Evolutionary conservation across 1,140 invertebrate species (phyloP).

Genomic region (Lerema accius): DNA sequence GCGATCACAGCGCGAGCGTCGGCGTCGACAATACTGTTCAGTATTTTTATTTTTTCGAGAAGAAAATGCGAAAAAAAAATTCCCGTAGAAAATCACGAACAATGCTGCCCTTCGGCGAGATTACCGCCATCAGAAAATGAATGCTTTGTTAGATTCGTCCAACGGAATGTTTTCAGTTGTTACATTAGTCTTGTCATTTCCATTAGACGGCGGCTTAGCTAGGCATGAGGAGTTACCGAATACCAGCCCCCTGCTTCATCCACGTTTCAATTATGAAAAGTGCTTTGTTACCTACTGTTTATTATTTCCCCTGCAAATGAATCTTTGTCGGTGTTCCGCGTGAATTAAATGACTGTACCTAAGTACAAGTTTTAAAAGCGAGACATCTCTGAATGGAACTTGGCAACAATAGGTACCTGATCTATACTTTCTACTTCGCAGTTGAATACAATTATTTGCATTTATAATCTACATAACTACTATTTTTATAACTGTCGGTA

Average conservation of each 20-base stretch:
- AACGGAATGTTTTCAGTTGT: slow-evolving; percentile 73
- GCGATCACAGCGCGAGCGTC: slow-evolving; percentile 70
- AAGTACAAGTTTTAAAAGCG: slow-evolving; percentile 20
- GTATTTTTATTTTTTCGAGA: slow-evolving; percentile 77
- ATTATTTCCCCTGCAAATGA: slow-evolving; percentile 29
- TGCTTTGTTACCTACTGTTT: slow-evolving; percentile 42
- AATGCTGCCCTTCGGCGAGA: slow-evolving; percentile 78
- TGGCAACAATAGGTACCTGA: slow-evolving; percentile 3
- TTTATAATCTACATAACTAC: too few species aligned
- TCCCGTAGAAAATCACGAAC: slow-evolving; percentile 73
- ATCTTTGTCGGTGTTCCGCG: slow-evolving; percentile 27
- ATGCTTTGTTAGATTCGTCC: slow-evolving; percentile 79
- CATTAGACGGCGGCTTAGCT: slow-evolving; percentile 60
- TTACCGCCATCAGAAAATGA: slow-evolving; percentile 81
- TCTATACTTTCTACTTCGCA: not conserved
- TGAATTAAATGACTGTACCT: slow-evolving; percentile 23
- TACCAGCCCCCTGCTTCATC: slow-evolving; percentile 49
- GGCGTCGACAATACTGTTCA: slow-evolving; percentile 80
- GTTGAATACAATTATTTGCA: too few species aligned
- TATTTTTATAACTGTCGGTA: too few species aligned
- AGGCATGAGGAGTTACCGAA: slow-evolving; percentile 65
- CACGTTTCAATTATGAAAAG: slow-evolving; percentile 67
- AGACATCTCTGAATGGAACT: slow-evolving; percentile 9
- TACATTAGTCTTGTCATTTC: slow-evolving; percentile 79
- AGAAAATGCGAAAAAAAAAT: slow-evolving; percentile 72